Base-by-base conservation (phyloP, 1,140 invertebrate genomes). In the Euura saliciscinereae region DNA sequence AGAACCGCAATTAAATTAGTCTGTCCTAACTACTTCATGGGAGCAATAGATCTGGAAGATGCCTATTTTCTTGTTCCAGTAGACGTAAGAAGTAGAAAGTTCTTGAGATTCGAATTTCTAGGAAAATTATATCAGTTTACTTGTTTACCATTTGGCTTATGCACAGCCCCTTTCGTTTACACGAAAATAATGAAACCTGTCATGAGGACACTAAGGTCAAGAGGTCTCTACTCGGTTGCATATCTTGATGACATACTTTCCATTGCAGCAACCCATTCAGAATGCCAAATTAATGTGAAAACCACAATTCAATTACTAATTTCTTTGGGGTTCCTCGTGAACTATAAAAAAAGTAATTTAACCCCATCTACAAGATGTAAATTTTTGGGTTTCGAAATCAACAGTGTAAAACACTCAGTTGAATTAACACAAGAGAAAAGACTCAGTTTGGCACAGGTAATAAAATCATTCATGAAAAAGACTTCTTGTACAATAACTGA, bases 361-460 rank as follows among this genome's bases (percentile, higher is more conserved):
- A 45, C 43, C n/a, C 76, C 76, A 10, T 59, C 4, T 6, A 59
- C 51, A 42, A 11, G 2, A 51, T 77, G 76, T 59, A 75, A 69
- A 68, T 80, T 66, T 78, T 72, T 80, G 68, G 78, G 78, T 2
- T 79, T 80, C 70, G 71, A 74, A n/a, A 74, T 78, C 4, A n/a
- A 64, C 4, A 13, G 42, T 28, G 1, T 28, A 1, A 28, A 28
- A 1, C 28, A 28, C 28, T 28, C 28, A 28, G 28, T 28, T 1
- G 28, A 28, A 28, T 28, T 28, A 28, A 28, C 28, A 28, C 28
- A 28, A 28, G 28, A 28, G 28, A 28, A 28, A 28, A 28, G 28
- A 28, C 28, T 28, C 28, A 28, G 28, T 28, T 28, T 28, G 28
- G 28, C 28, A 28, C 28, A 28, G 28, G 1, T 28, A 0, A 28